These are phyloP conservation scores for Helleia helle DNA, from an alignment of 2,888 invertebrate genomes.

Conservation along the genomic window DNA sequence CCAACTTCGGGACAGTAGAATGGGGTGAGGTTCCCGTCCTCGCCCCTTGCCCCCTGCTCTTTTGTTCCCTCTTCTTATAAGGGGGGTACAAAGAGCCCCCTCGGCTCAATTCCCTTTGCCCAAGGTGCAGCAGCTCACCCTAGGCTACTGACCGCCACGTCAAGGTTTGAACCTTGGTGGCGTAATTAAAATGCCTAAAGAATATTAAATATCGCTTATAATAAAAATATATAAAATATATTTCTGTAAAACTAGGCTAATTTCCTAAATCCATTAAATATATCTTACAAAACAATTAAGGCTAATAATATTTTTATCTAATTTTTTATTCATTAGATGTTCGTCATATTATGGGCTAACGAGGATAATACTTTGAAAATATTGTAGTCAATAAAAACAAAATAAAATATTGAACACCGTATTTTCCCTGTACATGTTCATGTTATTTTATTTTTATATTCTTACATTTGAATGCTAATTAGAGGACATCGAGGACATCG, in stretches of 20 bases:
- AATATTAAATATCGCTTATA: no score
- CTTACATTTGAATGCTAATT: constrained; percentile 19
- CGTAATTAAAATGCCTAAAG: no score
- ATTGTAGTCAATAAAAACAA: neutral
- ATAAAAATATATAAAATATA: no score
- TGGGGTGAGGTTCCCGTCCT: no score
- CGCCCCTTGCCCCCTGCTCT: no score
- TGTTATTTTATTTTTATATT: neutral
- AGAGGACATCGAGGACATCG: constrained; percentile 17
- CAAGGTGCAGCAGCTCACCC: no score
- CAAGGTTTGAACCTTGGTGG: no score
- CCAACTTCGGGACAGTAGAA: no score
- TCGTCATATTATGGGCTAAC: neutral
- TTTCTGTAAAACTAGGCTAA: constrained; percentile 4
- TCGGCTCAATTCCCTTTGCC: no score
- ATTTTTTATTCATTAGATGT: neutral
- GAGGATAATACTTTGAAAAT: neutral
- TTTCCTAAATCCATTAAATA: neutral
- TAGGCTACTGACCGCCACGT: no score
- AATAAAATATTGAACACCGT: neutral
- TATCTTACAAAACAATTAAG: neutral
- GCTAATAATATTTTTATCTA: neutral
- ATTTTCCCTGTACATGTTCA: neutral
- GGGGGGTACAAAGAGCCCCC: no score
- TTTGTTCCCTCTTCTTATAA: no score